phyloP scores from a whole-genome alignment of 2,113 vertebrate species.

The Ardeotis arabs region DNA sequence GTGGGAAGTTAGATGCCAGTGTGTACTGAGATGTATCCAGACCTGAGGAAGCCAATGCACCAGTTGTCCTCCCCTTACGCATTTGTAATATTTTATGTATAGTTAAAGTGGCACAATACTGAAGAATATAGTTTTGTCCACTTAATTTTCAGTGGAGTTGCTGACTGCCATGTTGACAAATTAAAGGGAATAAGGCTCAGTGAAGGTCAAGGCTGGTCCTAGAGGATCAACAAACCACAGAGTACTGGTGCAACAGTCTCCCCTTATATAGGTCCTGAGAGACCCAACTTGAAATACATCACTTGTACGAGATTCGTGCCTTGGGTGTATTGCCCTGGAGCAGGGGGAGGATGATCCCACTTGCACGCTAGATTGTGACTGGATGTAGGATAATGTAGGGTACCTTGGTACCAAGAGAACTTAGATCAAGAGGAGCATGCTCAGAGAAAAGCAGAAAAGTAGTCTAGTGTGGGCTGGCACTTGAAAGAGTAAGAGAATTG shows the following conservation, averaged over 20 bases:
- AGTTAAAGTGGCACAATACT: neutral
- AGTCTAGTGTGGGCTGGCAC: neutral
- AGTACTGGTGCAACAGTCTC: neutral
- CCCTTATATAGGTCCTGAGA: neutral
- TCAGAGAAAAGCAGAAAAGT: neutral
- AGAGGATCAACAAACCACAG: neutral
- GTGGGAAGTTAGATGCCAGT: neutral
- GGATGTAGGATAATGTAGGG: neutral
- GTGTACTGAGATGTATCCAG: neutral
- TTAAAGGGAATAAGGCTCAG: neutral
- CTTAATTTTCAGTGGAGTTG: neutral
- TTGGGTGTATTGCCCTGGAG: neutral
- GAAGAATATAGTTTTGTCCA: neutral
- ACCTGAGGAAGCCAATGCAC: neutral
- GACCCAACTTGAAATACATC: neutral
- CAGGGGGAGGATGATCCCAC: neutral
- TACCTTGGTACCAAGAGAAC: neutral
- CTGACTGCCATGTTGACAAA: neutral
- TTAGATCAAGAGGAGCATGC: neutral
- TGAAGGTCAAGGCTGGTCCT: neutral
- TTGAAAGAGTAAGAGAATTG: neutral
- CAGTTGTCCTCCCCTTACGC: neutral
- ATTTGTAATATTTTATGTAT: neutral
- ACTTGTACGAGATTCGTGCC: fast-evolving
- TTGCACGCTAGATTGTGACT: neutral